Conservation (phyloP, 2,113 vertebrate species). For the Alligator mississippiensis region DNA sequence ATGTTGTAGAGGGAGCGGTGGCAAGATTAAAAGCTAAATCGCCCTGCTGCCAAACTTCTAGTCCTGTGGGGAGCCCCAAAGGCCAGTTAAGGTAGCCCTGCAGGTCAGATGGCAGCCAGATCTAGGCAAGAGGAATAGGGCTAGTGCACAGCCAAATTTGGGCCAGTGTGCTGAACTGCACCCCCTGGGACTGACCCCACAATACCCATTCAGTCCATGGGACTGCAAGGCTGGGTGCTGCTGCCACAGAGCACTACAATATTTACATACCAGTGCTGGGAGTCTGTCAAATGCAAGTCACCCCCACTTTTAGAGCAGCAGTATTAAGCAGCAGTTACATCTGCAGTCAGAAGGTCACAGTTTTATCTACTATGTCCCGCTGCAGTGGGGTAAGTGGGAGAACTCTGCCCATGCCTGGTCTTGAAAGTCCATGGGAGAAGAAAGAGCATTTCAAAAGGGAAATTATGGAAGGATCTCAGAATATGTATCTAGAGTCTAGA, state of each 20-base stretch:
- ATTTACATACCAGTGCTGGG: not conserved
- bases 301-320: not conserved
- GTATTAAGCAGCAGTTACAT: not conserved
- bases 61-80: too few species aligned
- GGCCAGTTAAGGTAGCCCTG: too few species aligned
- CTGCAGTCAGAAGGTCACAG: not conserved
- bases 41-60: too few species aligned
- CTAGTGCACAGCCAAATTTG: too few species aligned
- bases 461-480: not conserved
- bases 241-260: not conserved
- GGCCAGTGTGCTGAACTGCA: too few species aligned
- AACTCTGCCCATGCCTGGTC: not conserved
- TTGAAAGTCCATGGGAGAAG: not conserved
- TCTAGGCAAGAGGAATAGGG: too few species aligned
- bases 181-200: too few species aligned
- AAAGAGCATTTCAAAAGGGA: not conserved
- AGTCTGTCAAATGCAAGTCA: not conserved
- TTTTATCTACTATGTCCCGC: not conserved
- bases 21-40: too few species aligned
- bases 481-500: not conserved
- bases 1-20: too few species aligned
- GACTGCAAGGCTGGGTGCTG: not conserved
- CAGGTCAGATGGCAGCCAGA: too few species aligned
- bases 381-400: not conserved
- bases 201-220: too few species aligned